A percentile compares a stretch with the other conserved stretches of the same genome.
Evolutionary conservation across 2,888 invertebrate species (phyloP).

Genomic region (Philhelius pedissequus): DNA sequence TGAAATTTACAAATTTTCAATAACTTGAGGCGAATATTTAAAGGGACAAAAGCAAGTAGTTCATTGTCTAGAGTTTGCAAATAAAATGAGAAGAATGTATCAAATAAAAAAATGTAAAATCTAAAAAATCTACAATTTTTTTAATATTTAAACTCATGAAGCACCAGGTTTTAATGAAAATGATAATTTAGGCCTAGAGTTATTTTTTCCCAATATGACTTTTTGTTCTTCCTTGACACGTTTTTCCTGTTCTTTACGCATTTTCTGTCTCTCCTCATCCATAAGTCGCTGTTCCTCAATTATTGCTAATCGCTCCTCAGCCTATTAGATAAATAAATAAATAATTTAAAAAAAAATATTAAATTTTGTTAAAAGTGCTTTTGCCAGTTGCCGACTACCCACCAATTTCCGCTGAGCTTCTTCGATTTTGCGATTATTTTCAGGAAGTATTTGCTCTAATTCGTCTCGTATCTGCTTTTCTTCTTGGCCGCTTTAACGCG

Average conservation of each 20-base stretch:
- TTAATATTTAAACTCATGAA: slow-evolving; percentile 80
- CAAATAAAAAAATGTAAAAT: background rate
- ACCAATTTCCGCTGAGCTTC: slow-evolving; percentile 98
- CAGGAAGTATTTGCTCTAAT: slow-evolving; percentile 96
- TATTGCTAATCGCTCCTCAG: slow-evolving; percentile 97
- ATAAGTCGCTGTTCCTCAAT: slow-evolving; percentile 97
- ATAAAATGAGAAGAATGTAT: slow-evolving; percentile 21
- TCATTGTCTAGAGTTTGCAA: background rate
- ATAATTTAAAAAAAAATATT: background rate
- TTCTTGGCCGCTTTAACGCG: slow-evolving; percentile 98
- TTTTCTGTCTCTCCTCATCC: slow-evolving; percentile 95
- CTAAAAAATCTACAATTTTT: background rate
- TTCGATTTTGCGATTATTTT: slow-evolving; percentile 98
- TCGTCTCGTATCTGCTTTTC: slow-evolving; percentile 97
- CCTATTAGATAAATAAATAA: slow-evolving; percentile 81
- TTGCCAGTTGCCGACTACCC: slow-evolving; percentile 75
- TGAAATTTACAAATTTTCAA: background rate
- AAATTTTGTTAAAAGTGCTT: background rate
- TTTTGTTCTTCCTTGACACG: slow-evolving; percentile 96
- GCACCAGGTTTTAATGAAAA: slow-evolving; percentile 91
- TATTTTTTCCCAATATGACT: slow-evolving; percentile 97
- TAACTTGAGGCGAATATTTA: background rate
- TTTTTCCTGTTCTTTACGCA: slow-evolving; percentile 96
- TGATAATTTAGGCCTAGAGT: slow-evolving; percentile 96
- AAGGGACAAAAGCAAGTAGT: slow-evolving; percentile 6